Percentiles rank a stretch among this genome's conserved stretches.
Conservation (phyloP, 2,797 vertebrate species). For the Mormyrus hasselquistii region DNA sequence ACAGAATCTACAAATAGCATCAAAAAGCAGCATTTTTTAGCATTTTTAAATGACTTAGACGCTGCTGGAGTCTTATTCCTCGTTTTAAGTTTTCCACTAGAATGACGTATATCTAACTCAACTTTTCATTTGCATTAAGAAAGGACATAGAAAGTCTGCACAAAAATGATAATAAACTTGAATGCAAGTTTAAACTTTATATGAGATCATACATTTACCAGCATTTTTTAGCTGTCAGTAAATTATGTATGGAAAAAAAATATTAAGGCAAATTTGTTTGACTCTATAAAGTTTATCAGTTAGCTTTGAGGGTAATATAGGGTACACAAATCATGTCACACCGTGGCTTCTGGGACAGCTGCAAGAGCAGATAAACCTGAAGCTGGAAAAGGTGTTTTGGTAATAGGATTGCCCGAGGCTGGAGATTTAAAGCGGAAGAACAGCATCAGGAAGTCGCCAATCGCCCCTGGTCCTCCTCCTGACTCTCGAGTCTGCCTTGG, state of each 20-base stretch:
- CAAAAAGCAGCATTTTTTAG: background rate
- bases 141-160: background rate
- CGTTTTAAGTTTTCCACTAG: background rate
- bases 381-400: slow-evolving; percentile 47
- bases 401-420: slow-evolving; percentile 60
- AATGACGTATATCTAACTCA: background rate
- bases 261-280: background rate
- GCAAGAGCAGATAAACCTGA: slow-evolving; percentile 55
- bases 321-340: slow-evolving; percentile 29
- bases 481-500: slow-evolving; percentile 33
- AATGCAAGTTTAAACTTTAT: slow-evolving; percentile 2
- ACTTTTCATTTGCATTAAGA: background rate
- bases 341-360: slow-evolving; percentile 55
- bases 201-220: slow-evolving; percentile 4
- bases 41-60: background rate
- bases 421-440: slow-evolving; percentile 50
- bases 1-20: background rate
- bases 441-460: slow-evolving; percentile 38
- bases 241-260: slow-evolving; percentile 10
- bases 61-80: background rate
- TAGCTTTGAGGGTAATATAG: slow-evolving; percentile 15
- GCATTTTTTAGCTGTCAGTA: background rate
- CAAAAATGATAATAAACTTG: slow-evolving; percentile 13
- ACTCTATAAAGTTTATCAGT: slow-evolving; percentile 11
- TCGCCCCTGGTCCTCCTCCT: slow-evolving; percentile 31